Conservation (phyloP, 2,888 invertebrate species). For the Exocentrus adspersus region DNA sequence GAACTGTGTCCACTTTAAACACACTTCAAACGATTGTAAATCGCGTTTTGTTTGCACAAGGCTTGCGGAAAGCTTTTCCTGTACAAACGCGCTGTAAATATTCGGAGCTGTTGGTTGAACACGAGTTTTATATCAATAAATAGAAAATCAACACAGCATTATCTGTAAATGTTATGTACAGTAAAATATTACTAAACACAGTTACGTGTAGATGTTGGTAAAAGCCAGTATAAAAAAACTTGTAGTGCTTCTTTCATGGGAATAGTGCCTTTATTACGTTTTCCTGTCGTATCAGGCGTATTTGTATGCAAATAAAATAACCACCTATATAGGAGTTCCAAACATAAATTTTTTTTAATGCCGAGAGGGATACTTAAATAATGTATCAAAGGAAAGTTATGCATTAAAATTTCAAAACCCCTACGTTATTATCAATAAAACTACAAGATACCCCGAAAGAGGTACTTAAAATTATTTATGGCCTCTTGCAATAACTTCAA, state of each 20-base stretch:
- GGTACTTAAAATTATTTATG: constrained; percentile 44
- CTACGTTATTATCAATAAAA: constrained; percentile 42
- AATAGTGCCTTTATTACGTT: background rate
- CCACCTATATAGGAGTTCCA: constrained; percentile 6
- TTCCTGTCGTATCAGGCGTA: constrained; percentile 1
- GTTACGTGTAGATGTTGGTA: no score
- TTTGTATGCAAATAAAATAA: constrained; percentile 23
- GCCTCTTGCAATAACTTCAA: constrained; percentile 26
- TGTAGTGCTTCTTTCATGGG: background rate
- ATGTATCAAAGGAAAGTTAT: constrained; percentile 43
- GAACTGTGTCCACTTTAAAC: constrained; percentile 47
- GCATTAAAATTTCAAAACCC: constrained; percentile 40
- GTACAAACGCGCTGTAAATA: no score
- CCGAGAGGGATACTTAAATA: constrained; percentile 33
- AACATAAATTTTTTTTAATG: constrained; percentile 30
- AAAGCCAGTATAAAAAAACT: background rate
- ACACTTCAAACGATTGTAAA: constrained; percentile 50
- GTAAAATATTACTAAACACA: no score
- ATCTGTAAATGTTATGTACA: no score
- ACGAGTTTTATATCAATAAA: no score
- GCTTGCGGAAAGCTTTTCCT: constrained; percentile 37
- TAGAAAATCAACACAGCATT: no score
- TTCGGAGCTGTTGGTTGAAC: no score
- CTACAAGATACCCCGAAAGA: constrained; percentile 36
- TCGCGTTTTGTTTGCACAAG: constrained; percentile 45